phyloP scores from a whole-genome alignment of 2,797 vertebrate species.

The Squalus acanthias region DNA sequence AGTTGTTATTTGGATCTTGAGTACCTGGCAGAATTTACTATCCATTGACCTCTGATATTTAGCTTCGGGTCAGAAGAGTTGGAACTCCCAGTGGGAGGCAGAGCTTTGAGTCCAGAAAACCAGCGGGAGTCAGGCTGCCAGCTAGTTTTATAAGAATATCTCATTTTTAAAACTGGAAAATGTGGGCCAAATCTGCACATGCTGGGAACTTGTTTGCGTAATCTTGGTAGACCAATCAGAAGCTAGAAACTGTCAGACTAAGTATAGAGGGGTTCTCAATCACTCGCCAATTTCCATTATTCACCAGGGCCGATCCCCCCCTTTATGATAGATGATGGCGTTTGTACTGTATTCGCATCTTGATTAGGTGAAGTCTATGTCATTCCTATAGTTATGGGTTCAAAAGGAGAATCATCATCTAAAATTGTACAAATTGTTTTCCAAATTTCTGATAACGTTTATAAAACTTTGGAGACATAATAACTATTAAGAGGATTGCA shows the following conservation, averaged over 20 bases:
- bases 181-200: background rate
- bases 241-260: background rate
- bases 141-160: background rate
- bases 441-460: background rate
- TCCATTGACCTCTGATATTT: background rate
- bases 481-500: background rate
- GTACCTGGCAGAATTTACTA: constrained; percentile 10
- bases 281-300: background rate
- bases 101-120: background rate
- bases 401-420: background rate
- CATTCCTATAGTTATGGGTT: background rate
- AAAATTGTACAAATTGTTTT: background rate
- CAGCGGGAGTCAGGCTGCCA: background rate
- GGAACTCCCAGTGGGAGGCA: background rate
- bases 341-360: background rate
- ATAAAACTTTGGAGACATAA: background rate
- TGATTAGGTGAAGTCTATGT: background rate
- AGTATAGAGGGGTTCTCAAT: background rate
- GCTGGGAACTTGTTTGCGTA: background rate
- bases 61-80: background rate
- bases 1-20: background rate
- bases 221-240: background rate
- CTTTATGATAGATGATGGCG: background rate
- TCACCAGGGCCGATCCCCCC: background rate
- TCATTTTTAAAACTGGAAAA: background rate